Evolutionary conservation across 1,140 invertebrate species (phyloP).

Genomic region (Drosophila sucinea): DNA sequence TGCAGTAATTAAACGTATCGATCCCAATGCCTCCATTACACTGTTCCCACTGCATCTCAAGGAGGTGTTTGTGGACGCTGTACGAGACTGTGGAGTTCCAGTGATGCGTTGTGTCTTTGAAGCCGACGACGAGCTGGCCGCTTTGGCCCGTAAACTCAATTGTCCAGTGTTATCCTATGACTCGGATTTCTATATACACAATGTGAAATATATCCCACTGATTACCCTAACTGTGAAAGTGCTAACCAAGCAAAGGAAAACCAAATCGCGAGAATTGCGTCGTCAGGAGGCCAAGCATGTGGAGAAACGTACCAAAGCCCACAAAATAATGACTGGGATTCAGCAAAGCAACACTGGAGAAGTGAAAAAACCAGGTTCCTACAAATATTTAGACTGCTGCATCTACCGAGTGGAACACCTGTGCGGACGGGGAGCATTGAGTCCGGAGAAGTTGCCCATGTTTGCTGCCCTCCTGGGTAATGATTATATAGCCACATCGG

Average conservation of each 20-base stretch:
- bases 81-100: constrained; percentile 86
- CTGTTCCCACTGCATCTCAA: constrained; percentile 89
- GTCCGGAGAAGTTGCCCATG: constrained; percentile 88
- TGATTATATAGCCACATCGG: constrained; percentile 90
- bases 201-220: constrained; percentile 91
- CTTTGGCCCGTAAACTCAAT: constrained; percentile 88
- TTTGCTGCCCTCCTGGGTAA: constrained; percentile 93
- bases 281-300: constrained; percentile 68
- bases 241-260: constrained; percentile 62
- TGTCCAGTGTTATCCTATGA: constrained; percentile 95
- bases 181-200: constrained; percentile 96
- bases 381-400: constrained; percentile 86
- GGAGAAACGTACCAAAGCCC: constrained; percentile 70
- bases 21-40: constrained; percentile 83
- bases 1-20: constrained; percentile 83
- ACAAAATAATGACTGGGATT: constrained; percentile 59
- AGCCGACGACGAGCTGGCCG: constrained; percentile 93
- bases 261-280: constrained; percentile 35
- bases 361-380: constrained; percentile 34
- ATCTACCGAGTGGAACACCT: constrained; percentile 89
- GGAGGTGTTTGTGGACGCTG: constrained; percentile 88
- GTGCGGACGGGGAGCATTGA: constrained; percentile 86
- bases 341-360: constrained; percentile 14
- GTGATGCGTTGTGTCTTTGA: constrained; percentile 91
- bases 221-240: constrained; percentile 86